Conservation (phyloP, 1,140 invertebrate species). For the Batillaria attramentaria region DNA sequence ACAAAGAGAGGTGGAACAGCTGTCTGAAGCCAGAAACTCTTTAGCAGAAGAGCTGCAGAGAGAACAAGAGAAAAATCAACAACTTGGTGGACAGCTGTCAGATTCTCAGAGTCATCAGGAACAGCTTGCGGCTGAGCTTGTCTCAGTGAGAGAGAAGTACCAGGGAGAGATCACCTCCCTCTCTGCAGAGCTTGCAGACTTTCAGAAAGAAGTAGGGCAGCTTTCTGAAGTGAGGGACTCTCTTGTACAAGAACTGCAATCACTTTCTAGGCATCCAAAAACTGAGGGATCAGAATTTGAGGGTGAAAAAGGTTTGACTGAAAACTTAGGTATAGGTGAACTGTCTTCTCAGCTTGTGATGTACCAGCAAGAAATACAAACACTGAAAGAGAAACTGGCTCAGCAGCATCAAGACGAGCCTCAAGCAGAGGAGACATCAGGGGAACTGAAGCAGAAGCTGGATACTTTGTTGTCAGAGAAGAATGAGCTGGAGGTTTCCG, state of each 20-base stretch:
- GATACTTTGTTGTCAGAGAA: slow-evolving; percentile 39
- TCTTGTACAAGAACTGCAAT: too few relatives aligned
- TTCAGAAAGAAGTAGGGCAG: slow-evolving; percentile 32
- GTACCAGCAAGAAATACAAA: slow-evolving; percentile 24
- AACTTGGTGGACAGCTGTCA: too few relatives aligned
- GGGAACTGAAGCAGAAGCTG: slow-evolving; percentile 28
- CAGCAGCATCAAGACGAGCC: slow-evolving; percentile 3
- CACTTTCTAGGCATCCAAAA: too few relatives aligned
- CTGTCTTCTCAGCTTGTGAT: slow-evolving; percentile 5
- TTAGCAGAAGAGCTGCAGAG: background rate
- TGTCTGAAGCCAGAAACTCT: background rate
- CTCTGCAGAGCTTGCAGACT: slow-evolving; percentile 27
- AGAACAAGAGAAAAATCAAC: too few relatives aligned
- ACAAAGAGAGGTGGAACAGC: slow-evolving; percentile 31
- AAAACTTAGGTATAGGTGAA: too few relatives aligned
- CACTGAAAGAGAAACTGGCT: slow-evolving; percentile 7
- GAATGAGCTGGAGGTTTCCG: slow-evolving; percentile 22
- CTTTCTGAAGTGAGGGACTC: too few relatives aligned
- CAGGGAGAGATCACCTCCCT: background rate
- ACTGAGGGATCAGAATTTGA: slow-evolving; percentile 1
- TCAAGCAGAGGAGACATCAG: background rate
- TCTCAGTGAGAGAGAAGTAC: slow-evolving; percentile 20
- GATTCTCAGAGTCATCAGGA: too few relatives aligned
- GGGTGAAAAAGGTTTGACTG: too few relatives aligned
- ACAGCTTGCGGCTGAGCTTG: slow-evolving; percentile 29